These are phyloP conservation scores for Calyptommatus sinebrachiatus DNA, from an alignment of 2,113 vertebrate species.

Conservation along the genomic window DNA sequence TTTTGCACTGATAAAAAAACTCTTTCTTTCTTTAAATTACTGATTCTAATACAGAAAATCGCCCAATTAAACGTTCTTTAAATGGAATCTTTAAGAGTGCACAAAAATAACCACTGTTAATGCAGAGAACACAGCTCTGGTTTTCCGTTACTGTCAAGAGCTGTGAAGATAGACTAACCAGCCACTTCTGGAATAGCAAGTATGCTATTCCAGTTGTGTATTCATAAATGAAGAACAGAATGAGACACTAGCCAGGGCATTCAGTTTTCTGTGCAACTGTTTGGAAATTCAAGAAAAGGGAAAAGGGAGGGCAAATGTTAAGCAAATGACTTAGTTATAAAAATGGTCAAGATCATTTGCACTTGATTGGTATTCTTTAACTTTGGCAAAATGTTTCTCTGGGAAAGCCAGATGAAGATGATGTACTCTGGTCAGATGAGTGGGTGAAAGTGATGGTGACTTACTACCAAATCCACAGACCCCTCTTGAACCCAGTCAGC, in stretches of 20 bases:
- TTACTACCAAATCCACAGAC: too few relatives aligned
- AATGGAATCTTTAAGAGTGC: neutral
- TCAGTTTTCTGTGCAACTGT: neutral
- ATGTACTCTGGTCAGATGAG: too few relatives aligned
- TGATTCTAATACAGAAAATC: neutral
- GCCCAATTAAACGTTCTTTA: constrained; percentile 1
- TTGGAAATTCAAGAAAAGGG: neutral
- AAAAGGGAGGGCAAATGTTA: neutral
- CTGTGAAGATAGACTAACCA: neutral
- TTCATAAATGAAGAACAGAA: neutral
- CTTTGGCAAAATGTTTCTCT: neutral
- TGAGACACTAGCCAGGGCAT: neutral
- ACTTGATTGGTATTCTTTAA: neutral
- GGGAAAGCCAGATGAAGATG: neutral
- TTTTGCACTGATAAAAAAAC: neutral
- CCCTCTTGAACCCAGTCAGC: too few relatives aligned
- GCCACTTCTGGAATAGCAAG: neutral
- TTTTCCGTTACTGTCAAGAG: neutral
- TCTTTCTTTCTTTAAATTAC: neutral
- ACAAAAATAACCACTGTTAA: neutral
- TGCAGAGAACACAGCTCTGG: neutral
- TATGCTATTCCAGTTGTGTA: neutral
- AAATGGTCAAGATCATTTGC: neutral
- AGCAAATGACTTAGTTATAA: neutral
- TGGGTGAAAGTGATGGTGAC: too few relatives aligned